phyloP scores from a whole-genome alignment of 2,113 vertebrate species.

The Tachysurus vachellii region DNA sequence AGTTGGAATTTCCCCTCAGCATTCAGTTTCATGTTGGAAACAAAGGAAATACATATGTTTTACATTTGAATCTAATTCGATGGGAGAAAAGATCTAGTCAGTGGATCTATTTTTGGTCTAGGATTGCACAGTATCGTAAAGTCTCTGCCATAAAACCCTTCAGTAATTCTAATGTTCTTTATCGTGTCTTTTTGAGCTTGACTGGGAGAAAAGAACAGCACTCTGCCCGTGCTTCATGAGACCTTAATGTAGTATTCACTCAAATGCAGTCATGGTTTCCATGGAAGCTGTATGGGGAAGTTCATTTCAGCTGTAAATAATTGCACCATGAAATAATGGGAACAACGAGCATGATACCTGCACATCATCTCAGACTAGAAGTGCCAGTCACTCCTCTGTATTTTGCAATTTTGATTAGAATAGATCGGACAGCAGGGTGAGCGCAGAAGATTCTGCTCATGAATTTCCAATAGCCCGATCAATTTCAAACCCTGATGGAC shows the following conservation, averaged over 20 bases:
- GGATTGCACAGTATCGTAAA: neutral
- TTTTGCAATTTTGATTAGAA: neutral
- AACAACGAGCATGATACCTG: neutral
- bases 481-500: neutral
- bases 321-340: neutral
- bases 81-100: neutral
- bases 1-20: conserved; percentile 46
- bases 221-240: neutral
- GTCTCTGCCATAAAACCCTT: neutral
- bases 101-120: conserved; percentile 1
- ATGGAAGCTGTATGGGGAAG: neutral
- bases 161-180: neutral
- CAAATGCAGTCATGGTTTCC: neutral
- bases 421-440: neutral
- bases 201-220: neutral
- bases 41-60: conserved; percentile 40
- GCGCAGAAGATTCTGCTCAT: neutral
- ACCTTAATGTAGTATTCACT: neutral
- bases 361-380: neutral
- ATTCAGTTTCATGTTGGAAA: conserved; percentile 20
- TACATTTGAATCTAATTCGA: conserved; percentile 18
- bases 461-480: neutral
- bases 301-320: neutral
- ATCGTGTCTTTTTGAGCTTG: neutral
- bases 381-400: neutral